phyloP scores from a whole-genome alignment of 2,113 vertebrate species.

The Amblyornis subalaris region DNA sequence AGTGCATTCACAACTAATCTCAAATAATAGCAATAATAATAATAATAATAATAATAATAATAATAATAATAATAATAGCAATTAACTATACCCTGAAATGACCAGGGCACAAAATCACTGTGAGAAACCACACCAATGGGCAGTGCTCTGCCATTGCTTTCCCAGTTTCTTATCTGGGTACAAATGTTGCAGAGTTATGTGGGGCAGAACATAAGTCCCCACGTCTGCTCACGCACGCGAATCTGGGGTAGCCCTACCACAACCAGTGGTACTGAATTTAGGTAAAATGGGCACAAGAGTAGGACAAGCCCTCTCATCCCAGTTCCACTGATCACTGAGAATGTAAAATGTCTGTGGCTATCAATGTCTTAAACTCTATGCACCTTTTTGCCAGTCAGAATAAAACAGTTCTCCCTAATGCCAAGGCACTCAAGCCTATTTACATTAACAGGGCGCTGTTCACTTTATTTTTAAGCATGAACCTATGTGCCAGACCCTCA shows the following conservation, averaged over 20 bases:
- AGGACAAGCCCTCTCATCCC: not conserved
- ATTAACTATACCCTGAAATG: not conserved
- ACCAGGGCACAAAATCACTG: not conserved
- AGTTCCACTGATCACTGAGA: not conserved
- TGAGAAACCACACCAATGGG: not conserved
- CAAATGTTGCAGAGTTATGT: not conserved
- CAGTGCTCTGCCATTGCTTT: not conserved
- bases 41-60: not conserved
- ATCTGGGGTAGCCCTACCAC: not conserved
- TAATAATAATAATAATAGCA: not conserved
- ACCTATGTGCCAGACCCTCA: not conserved
- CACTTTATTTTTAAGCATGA: not conserved
- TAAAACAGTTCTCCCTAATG: not conserved
- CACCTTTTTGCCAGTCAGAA: not conserved
- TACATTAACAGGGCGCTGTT: not conserved
- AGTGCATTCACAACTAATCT: not conserved
- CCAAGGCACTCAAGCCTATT: fast-evolving
- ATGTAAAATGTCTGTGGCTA: not conserved
- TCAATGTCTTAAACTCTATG: not conserved
- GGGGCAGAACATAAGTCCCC: not conserved
- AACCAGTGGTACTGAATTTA: not conserved
- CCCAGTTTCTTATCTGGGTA: not conserved
- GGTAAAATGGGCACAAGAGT: not conserved
- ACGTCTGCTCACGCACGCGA: not conserved
- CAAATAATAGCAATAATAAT: not conserved